Percentiles rank a stretch among this genome's conserved stretches.
Conservation (phyloP, 1,140 invertebrate genomes). For the Zaprionus davidi region DNA sequence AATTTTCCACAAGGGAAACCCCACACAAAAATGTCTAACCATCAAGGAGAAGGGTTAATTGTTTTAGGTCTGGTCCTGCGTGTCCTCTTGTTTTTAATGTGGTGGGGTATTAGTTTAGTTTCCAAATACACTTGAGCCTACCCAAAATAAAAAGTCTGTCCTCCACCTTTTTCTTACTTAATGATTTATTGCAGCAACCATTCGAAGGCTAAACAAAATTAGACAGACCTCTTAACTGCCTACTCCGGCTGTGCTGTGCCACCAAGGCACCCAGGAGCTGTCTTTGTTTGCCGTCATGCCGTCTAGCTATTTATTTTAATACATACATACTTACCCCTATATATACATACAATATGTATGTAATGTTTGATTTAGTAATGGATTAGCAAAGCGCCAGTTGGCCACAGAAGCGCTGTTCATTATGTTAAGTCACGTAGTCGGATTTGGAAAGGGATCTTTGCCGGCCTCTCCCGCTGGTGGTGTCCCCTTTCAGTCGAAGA, state of each 20-base stretch:
- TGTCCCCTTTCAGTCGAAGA: slow-evolving; percentile 44
- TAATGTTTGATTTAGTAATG: slow-evolving; percentile 82
- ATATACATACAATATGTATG: slow-evolving; percentile 64
- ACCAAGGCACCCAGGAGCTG: slow-evolving; percentile 12
- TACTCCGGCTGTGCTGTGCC: slow-evolving; percentile 23
- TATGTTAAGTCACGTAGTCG: slow-evolving; percentile 70
- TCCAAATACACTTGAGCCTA: slow-evolving; percentile 78
- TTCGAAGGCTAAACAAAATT: slow-evolving; percentile 66
- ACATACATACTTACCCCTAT: slow-evolving; percentile 31
- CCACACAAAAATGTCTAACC: slow-evolving; percentile 70
- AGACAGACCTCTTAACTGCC: slow-evolving; percentile 75
- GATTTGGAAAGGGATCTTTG: slow-evolving; percentile 3
- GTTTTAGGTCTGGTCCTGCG: slow-evolving; percentile 60
- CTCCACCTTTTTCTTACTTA: slow-evolving; percentile 18
- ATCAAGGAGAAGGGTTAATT: slow-evolving; percentile 76
- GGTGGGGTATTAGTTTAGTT: slow-evolving; percentile 69
- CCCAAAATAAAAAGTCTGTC: slow-evolving; percentile 64
- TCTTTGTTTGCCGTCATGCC: slow-evolving; percentile 74
- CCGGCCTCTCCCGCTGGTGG: slow-evolving; percentile 6
- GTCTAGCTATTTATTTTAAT: slow-evolving; percentile 81
- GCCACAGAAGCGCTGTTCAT: slow-evolving; percentile 50
- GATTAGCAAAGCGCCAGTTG: slow-evolving; percentile 61
- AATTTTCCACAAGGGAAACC: slow-evolving; percentile 43
- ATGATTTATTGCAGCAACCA: slow-evolving; percentile 70
- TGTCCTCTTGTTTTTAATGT: slow-evolving; percentile 1